Evolutionary conservation across 2,797 vertebrate genomes (phyloP), one percentile per base, ranked within the genome.

Genomic region (Urocyon cinereoargenteus): DNA sequence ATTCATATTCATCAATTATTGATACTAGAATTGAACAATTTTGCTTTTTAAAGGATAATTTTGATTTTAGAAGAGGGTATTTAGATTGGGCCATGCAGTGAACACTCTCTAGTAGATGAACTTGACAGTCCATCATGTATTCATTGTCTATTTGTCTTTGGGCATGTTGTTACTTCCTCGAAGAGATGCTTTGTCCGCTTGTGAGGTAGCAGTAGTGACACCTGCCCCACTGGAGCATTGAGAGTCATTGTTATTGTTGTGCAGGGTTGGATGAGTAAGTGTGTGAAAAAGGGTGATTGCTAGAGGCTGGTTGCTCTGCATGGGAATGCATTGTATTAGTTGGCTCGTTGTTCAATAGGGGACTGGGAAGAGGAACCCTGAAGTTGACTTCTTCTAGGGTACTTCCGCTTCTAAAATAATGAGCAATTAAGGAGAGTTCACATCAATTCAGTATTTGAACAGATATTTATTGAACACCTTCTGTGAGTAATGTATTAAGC

Each of bases 11-110:
- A 62, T 59, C 6, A 16, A 19, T 55, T 55, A 51, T 78, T 96
- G 34, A 22, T 53, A 19, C 36, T 28, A 66, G 59, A 66, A 55
- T 64, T 24, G 40, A 66, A 85, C 21, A 26, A 7, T 84, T 78
- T 84, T 84, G 84, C 96, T 96, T 93, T 93, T 91, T 94, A 97
- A 97, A 95, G 86, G 97, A 90, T 40, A 93, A 18, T 94, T 93
- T 98, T 98, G 72, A n/a, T 83, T 97, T 87, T 26, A 72, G 19
- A 49, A 88, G 49, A 83, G 21, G 53, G 12, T 64, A 73, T 91
- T 96, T 96, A 66, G 91, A 79, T 64, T 66, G 51, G 28, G 21
- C 57, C 1, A 12, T 45, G 7, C 5, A 40, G 70, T 91, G 81
- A 81, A 96, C 96, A 97, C 95, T 94, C 90, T n/a, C 28, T 31